Evolutionary conservation across 1,140 invertebrate species (phyloP).

Genomic region (Zaprionus camerounensis): DNA sequence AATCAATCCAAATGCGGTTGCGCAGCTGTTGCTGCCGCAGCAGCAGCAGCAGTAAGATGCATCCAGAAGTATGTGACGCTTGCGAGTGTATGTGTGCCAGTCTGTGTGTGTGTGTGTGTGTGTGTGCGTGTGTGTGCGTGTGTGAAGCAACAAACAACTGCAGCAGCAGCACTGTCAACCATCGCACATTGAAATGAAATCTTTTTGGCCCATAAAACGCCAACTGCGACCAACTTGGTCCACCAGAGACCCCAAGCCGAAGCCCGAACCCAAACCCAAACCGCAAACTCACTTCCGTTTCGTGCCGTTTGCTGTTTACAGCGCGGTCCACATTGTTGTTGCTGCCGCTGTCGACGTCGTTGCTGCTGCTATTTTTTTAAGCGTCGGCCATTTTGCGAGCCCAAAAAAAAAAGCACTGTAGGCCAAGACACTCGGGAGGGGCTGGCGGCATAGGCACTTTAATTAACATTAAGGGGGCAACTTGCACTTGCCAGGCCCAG

Average conservation of each 20-base stretch:
- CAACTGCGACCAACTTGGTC: slow-evolving; percentile 61
- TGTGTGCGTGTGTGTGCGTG: not conserved
- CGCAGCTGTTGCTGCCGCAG: slow-evolving; percentile 68
- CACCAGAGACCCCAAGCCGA: slow-evolving; percentile 41
- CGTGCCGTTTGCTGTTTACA: slow-evolving; percentile 54
- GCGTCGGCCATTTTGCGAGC: slow-evolving; percentile 66
- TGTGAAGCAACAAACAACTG: not conserved
- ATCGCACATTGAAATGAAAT: slow-evolving; percentile 76
- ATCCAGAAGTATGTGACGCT: slow-evolving; percentile 13
- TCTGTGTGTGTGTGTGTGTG: not conserved
- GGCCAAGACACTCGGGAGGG: not conserved
- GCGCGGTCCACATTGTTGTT: slow-evolving; percentile 34
- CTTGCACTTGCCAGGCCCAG: slow-evolving; percentile 11
- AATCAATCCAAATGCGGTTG: slow-evolving; percentile 84
- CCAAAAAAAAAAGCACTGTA: slow-evolving; percentile 23
- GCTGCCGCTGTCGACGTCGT: slow-evolving; percentile 5
- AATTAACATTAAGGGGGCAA: slow-evolving; percentile 65
- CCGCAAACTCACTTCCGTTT: slow-evolving; percentile 81
- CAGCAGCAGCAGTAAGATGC: slow-evolving; percentile 40
- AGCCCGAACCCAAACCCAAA: slow-evolving; percentile 45
- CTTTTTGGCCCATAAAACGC: slow-evolving; percentile 80
- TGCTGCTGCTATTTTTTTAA: slow-evolving; percentile 42
- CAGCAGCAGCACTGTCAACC: slow-evolving; percentile 49
- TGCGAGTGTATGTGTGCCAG: not conserved
- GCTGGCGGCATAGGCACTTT: slow-evolving; percentile 51